Percentiles rank a stretch among this genome's conserved stretches.
These are phyloP conservation scores for Zosterops borbonicus DNA, from an alignment of 2,113 vertebrate species.

Conservation along the genomic window DNA sequence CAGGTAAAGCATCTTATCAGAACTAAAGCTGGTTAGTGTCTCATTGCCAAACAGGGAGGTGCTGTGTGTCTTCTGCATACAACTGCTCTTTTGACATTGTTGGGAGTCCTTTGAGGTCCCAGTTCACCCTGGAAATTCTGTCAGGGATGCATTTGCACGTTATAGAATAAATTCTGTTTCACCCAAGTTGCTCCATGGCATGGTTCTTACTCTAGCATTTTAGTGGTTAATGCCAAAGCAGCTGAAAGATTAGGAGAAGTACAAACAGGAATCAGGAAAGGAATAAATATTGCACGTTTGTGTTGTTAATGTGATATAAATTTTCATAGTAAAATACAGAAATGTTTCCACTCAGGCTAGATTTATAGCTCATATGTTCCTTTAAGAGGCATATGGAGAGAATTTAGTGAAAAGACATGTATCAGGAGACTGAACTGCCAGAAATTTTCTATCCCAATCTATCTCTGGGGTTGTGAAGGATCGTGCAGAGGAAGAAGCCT, in stretches of 20 bases:
- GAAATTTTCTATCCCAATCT: constrained; percentile 13
- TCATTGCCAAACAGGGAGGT: constrained; percentile 52
- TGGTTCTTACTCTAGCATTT: background rate
- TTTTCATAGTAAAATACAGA: constrained; percentile 17
- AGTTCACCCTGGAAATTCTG: constrained; percentile 12
- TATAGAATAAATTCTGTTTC: background rate
- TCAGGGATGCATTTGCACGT: background rate
- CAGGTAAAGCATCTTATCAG: constrained; percentile 71
- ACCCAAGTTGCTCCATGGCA: background rate
- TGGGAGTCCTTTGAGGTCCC: constrained; percentile 48
- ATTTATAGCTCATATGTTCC: constrained; percentile 18
- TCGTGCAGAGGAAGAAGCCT: background rate
- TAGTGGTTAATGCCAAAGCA: background rate
- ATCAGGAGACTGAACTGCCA: constrained; percentile 6
- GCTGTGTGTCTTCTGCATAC: constrained; percentile 27
- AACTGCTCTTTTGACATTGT: constrained; percentile 71
- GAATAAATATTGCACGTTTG: constrained; percentile 11
- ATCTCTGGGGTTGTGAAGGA: background rate
- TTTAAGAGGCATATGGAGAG: background rate
- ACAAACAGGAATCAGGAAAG: background rate
- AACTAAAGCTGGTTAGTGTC: constrained; percentile 69
- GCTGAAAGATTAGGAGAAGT: background rate
- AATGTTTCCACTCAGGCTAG: constrained; percentile 11
- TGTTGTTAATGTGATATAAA: constrained; percentile 42
- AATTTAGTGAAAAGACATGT: constrained; percentile 27